A percentile compares a stretch with the other conserved stretches of the same genome.
phyloP scores from a whole-genome alignment of 2,113 vertebrate species.

The Ranitomeya imitator region DNA sequence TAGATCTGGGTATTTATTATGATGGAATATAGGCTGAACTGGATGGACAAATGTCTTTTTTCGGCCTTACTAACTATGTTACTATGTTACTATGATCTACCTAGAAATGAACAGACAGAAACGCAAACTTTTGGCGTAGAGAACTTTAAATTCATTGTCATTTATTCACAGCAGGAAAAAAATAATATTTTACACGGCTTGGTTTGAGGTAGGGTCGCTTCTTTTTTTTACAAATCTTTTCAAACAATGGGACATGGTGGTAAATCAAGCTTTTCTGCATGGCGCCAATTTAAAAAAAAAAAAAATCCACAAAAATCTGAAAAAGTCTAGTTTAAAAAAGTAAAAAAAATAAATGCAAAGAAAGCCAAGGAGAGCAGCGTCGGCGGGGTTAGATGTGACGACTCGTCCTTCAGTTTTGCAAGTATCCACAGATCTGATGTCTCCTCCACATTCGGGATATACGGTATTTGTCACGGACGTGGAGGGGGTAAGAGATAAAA shows the following conservation, averaged over 20 bases:
- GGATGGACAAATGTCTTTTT: too few species aligned
- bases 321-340: background rate
- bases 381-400: background rate
- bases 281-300: slow-evolving; percentile 14
- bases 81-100: too few species aligned
- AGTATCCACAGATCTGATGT: background rate
- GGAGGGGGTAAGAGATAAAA: background rate
- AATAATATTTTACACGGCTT: slow-evolving; percentile 36
- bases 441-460: background rate
- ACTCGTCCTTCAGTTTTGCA: too few species aligned
- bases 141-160: slow-evolving; percentile 31
- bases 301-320: background rate
- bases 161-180: slow-evolving; percentile 52
- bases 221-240: slow-evolving; percentile 20
- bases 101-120: background rate
- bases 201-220: slow-evolving; percentile 53
- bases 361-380: background rate
- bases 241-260: slow-evolving; percentile 19
- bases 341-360: slow-evolving; percentile 33
- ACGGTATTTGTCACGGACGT: background rate
- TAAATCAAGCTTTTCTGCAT: slow-evolving; percentile 12
- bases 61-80: too few species aligned
- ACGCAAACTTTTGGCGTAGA: background rate
- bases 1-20: too few species aligned
- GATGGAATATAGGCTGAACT: too few species aligned